These are phyloP conservation scores for Goniozus legneri DNA, from an alignment of 1,140 invertebrate genomes.

Conservation along the genomic window DNA sequence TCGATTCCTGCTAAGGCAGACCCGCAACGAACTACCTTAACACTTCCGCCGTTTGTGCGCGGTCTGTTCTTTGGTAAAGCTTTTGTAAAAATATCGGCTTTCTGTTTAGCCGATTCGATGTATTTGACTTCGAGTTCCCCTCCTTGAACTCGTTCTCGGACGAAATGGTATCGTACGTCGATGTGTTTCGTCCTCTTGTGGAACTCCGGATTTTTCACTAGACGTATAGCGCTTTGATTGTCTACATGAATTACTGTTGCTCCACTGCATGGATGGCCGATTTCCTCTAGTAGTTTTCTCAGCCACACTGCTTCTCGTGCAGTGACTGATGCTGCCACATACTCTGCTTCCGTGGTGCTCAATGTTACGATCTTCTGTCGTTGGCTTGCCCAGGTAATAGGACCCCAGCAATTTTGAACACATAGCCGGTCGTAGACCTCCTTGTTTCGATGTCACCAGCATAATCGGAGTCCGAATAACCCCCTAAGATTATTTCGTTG, in stretches of 20 bases:
- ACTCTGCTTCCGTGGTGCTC: not conserved
- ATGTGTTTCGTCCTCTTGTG: not conserved
- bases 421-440: conserved; percentile 1
- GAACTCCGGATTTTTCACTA: conserved; percentile 1
- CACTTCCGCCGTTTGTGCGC: not conserved
- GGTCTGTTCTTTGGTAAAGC: not conserved
- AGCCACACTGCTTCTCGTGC: not conserved
- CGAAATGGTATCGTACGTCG: not conserved
- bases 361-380: not conserved
- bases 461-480: conserved; percentile 2
- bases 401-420: not conserved
- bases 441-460: not conserved
- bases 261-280: not conserved
- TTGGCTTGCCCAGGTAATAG: not conserved
- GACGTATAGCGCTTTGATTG: not conserved
- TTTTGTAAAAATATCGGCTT: not conserved
- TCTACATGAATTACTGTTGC: not conserved
- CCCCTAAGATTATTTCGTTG: not conserved
- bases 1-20: too few relatives aligned
- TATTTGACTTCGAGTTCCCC: not conserved
- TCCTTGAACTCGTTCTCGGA: not conserved
- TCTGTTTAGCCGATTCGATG: not conserved
- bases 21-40: too few relatives aligned
- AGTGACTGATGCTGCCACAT: not conserved
- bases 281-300: not conserved